phyloP scores from a whole-genome alignment of 2,797 vertebrate species.

The Cottoperca gobio region DNA sequence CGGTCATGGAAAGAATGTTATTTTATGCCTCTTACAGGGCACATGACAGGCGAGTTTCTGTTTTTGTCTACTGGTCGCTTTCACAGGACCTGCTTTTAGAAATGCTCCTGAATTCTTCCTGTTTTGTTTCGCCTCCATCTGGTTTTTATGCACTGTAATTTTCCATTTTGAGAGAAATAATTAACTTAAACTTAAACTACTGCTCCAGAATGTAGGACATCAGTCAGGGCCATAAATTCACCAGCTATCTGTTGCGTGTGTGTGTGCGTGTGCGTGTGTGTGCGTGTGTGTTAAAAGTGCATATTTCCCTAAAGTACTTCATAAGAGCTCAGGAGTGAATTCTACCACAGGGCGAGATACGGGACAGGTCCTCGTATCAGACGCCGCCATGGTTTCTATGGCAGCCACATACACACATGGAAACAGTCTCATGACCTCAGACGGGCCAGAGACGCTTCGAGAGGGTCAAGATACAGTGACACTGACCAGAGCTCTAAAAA shows the following conservation, averaged over 20 bases:
- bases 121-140: slow-evolving; percentile 44
- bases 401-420: slow-evolving; percentile 45
- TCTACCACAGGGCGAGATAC: slow-evolving; percentile 22
- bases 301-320: slow-evolving; percentile 57
- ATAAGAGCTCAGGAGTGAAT: slow-evolving; percentile 47
- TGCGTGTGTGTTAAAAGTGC: slow-evolving; percentile 36
- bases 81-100: slow-evolving; percentile 46
- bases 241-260: slow-evolving; percentile 37
- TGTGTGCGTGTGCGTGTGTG: slow-evolving; percentile 20
- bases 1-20: slow-evolving; percentile 39
- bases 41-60: slow-evolving; percentile 52
- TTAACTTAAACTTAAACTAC: slow-evolving; percentile 18
- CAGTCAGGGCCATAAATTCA: slow-evolving; percentile 36
- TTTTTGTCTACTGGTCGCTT: slow-evolving; percentile 39
- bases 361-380: slow-evolving; percentile 45
- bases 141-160: slow-evolving; percentile 20
- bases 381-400: slow-evolving; percentile 55
- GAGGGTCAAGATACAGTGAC: slow-evolving; percentile 32
- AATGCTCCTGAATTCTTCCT: slow-evolving; percentile 34
- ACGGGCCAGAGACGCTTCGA: slow-evolving; percentile 25
- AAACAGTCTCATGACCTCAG: slow-evolving; percentile 55
- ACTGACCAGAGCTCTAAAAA: slow-evolving; percentile 34
- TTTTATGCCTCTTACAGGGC: slow-evolving; percentile 43
- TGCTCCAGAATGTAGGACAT: slow-evolving; percentile 36
- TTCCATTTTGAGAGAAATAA: slow-evolving; percentile 46